These are phyloP conservation scores for Luperina nickerlii DNA, from an alignment of 2,888 invertebrate genomes.

Conservation along the genomic window DNA sequence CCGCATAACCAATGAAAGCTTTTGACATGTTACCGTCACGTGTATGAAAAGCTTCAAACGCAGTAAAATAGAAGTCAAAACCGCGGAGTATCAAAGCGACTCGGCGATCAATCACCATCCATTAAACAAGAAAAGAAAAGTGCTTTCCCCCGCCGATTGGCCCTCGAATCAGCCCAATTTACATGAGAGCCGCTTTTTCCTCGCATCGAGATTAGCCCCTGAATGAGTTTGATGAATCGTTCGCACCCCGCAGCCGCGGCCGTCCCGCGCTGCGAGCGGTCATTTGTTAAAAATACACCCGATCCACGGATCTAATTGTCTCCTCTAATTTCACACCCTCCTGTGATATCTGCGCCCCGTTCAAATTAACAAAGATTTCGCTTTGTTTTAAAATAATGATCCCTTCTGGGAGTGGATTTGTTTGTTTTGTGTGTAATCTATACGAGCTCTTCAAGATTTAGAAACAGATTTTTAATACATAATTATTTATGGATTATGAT, in stretches of 20 bases:
- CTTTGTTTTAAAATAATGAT: constrained; percentile 70
- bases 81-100: constrained; percentile 86
- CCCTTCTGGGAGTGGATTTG: constrained; percentile 38
- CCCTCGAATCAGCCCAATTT: constrained; percentile 90
- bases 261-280: constrained; percentile 80
- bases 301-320: constrained; percentile 90
- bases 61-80: constrained; percentile 87
- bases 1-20: constrained; percentile 56
- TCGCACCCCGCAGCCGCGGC: constrained; percentile 82
- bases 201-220: constrained; percentile 90
- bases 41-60: constrained; percentile 80
- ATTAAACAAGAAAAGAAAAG: constrained; percentile 90
- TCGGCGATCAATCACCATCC: constrained; percentile 90
- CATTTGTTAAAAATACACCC: constrained; percentile 91
- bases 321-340: constrained; percentile 90
- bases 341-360: constrained; percentile 84
- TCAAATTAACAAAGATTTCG: constrained; percentile 81
- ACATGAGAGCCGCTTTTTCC: constrained; percentile 91
- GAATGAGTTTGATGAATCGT: constrained; percentile 91
- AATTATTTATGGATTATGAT: constrained; percentile 31
- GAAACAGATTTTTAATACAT: not conserved
- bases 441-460: constrained; percentile 9
- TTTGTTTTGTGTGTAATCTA: constrained; percentile 36
- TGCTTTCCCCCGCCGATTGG: constrained; percentile 89
- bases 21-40: constrained; percentile 65